phyloP scores from a whole-genome alignment of 1,140 invertebrate species.

The Trinorchestia longiramus region DNA sequence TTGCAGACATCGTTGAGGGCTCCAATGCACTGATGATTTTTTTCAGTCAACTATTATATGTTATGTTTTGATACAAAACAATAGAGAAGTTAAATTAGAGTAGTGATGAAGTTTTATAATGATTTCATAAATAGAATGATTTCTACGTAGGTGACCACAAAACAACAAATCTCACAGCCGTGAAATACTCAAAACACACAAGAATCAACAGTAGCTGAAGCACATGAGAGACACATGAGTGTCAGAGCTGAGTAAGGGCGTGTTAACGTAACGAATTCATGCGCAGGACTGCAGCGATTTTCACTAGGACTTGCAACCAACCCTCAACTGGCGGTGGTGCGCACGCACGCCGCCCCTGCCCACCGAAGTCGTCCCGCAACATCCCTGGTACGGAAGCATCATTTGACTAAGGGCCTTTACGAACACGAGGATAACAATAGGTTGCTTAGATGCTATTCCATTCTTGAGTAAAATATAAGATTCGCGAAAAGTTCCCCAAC shows the following conservation, averaged over 20 bases:
- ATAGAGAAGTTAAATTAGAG: background rate
- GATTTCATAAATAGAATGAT: background rate
- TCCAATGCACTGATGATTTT: background rate
- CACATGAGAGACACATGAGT: background rate
- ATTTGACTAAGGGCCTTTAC: background rate
- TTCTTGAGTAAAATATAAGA: background rate
- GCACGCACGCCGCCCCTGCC: background rate
- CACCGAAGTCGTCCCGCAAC: background rate
- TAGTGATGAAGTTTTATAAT: background rate
- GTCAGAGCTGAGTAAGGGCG: slow-evolving; percentile 8
- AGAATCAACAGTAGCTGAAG: background rate
- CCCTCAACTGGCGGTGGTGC: background rate
- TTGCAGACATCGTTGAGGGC: background rate
- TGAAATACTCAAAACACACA: background rate
- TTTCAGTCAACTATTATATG: background rate
- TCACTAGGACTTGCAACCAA: background rate
- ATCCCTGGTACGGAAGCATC: slow-evolving; percentile 12
- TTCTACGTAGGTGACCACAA: background rate
- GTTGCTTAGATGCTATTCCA: background rate
- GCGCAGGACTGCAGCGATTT: background rate
- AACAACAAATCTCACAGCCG: background rate
- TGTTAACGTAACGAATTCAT: slow-evolving; percentile 2
- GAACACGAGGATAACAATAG: background rate
- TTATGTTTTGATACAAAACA: background rate
- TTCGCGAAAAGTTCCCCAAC: too few species aligned